A percentile compares a stretch with the other conserved stretches of the same genome.
These are phyloP conservation scores for Geophilus truncorum DNA, from an alignment of 2,888 invertebrate genomes.

Conservation along the genomic window DNA sequence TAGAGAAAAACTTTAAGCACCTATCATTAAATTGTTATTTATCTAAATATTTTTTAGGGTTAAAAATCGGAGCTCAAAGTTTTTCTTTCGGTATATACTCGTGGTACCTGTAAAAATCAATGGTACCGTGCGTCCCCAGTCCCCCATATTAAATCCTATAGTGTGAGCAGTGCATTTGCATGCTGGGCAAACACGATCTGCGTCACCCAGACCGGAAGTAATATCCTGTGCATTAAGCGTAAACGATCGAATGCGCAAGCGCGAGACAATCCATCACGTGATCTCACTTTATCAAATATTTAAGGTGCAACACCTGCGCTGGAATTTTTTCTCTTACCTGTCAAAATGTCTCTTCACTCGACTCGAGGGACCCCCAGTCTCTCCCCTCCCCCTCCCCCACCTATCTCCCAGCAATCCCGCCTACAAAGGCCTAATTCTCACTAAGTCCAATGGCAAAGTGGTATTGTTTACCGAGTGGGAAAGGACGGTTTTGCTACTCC, in stretches of 20 bases:
- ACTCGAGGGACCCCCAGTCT: neutral
- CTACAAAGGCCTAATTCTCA: neutral
- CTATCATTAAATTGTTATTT: too few relatives aligned
- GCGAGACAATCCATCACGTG: neutral
- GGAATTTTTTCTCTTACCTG: neutral
- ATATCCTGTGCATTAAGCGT: conserved; percentile 30
- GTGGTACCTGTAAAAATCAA: neutral
- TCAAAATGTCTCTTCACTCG: neutral
- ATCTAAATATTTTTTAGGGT: too few relatives aligned
- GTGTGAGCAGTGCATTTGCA: neutral
- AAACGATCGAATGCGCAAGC: conserved; percentile 2
- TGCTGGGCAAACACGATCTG: neutral
- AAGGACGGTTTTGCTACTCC: neutral
- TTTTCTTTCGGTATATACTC: too few relatives aligned
- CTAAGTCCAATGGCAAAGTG: neutral
- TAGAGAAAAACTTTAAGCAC: too few relatives aligned
- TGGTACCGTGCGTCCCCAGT: neutral
- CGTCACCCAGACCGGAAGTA: conserved; percentile 30
- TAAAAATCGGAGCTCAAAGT: too few relatives aligned
- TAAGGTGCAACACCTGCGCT: neutral
- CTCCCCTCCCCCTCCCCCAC: neutral
- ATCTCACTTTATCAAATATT: conserved; percentile 6
- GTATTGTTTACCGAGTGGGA: neutral
- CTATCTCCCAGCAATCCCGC: neutral
- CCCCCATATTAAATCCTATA: neutral